Evolutionary conservation across 1,140 invertebrate species (phyloP), one percentile per base, ranked within the genome.

Genomic region (Eciton burchellii): DNA sequence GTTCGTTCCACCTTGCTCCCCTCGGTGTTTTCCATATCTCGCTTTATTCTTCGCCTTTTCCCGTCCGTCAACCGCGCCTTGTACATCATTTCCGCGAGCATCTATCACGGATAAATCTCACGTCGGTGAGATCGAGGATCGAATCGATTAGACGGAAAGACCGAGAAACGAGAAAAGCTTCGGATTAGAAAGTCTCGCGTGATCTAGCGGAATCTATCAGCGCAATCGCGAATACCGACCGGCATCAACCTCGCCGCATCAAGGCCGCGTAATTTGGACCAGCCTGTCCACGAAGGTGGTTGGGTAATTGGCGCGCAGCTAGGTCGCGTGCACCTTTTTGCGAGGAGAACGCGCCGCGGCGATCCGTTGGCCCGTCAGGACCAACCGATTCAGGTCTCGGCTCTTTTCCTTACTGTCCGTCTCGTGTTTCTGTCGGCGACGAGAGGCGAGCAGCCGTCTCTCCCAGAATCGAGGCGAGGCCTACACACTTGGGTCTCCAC

Each of bases 391-490:
- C 68, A 14, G 68, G 56, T 49, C 84, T n/a, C n/a, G n/a, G 49
- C 54, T 54, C 52, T 71, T 90, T 74, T 83, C 84, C 85, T 84
- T 81, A 49, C 82, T 84, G 82, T 84, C 84, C 70, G 83, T 88
- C 88, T 88, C 83, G 82, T 91, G 90, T 88, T 91, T 86, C 84
- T 90, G 86, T 89, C 90, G 90, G 84, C 59, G 41, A 66, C 82
- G 71, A 84, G 83, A 90, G 74, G n/a, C n/a, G n/a, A n/a, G n/a
- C n/a, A 89, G 83, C 88, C 87, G 90, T 93, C 91, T 86, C 76
- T 70, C 83, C 85, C 91, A 92, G 35, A 35, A 89, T 74, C 84
- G 57, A 49, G 70, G 6, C 59, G 74, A 88, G 74, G 87, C 89
- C 84, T 88, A 85, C n/a, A n/a, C n/a, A n/a, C 86, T 86, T 85